phyloP scores from a whole-genome alignment of 2,113 vertebrate genomes.

The Passerina amoena region DNA sequence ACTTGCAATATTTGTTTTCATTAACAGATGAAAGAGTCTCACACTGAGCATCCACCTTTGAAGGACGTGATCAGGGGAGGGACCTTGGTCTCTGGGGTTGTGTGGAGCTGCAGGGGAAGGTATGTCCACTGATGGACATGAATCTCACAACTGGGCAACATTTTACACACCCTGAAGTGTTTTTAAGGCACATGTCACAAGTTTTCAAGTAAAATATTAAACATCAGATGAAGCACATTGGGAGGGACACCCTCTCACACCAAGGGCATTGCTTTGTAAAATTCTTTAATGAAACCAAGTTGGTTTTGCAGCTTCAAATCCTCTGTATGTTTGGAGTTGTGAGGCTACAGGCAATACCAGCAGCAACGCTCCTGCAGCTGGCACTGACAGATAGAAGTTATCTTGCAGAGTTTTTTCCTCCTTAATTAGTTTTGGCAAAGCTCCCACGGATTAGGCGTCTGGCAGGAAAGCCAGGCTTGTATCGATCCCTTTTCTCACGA shows the following conservation, averaged over 20 bases:
- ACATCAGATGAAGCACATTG: not conserved
- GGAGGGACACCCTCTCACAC: not conserved
- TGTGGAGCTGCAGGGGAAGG: not conserved
- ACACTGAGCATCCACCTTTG: not conserved
- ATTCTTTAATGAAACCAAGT: not conserved
- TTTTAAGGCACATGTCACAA: not conserved
- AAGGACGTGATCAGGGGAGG: not conserved
- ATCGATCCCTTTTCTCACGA: not conserved
- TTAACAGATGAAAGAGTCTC: not conserved
- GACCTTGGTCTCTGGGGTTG: not conserved
- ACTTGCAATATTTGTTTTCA: not conserved
- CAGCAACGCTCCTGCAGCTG: not conserved
- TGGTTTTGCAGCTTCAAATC: not conserved
- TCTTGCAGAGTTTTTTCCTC: not conserved
- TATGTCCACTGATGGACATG: not conserved
- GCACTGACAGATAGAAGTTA: not conserved
- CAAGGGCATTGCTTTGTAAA: not conserved
- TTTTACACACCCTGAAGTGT: not conserved
- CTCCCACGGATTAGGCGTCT: not conserved
- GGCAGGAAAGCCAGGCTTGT: not conserved
- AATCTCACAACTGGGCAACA: not conserved
- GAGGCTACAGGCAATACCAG: not conserved
- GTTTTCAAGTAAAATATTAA: not conserved
- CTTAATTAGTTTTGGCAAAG: slow-evolving; percentile 10
- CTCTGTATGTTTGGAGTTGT: not conserved